These are phyloP conservation scores for Gymnocephalus cernua DNA, from an alignment of 2,113 vertebrate species.

Conservation along the genomic window DNA sequence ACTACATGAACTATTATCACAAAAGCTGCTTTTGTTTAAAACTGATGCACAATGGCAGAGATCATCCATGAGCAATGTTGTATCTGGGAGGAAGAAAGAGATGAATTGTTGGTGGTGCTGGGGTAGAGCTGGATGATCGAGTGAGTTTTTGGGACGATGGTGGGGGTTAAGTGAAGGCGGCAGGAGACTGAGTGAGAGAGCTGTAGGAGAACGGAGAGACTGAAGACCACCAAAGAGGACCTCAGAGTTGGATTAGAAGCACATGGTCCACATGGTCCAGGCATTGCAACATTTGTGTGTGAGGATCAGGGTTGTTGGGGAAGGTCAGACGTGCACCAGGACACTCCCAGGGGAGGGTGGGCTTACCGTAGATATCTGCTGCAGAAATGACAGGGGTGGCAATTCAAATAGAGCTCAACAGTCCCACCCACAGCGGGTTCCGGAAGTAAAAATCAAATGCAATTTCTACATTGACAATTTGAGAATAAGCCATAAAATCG, in stretches of 20 bases:
- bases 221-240: conserved; percentile 55
- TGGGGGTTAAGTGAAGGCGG: not conserved
- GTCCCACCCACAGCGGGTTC: no score
- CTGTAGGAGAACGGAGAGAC: conserved; percentile 1
- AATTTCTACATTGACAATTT: no score
- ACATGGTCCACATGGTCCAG: conserved; percentile 51
- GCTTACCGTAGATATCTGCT: conserved; percentile 1
- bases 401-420: no score
- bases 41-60: not conserved
- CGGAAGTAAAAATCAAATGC: no score
- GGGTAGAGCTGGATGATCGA: not conserved
- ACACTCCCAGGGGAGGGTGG: conserved; percentile 1
- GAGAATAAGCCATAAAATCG: no score
- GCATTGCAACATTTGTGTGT: conserved; percentile 46
- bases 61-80: not conserved
- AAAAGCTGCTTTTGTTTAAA: not conserved
- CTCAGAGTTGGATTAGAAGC: conserved; percentile 54
- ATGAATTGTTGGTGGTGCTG: not conserved
- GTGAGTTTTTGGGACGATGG: not conserved
- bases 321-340: conserved; percentile 19
- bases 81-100: not conserved
- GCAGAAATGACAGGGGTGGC: conserved; percentile 2
- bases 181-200: conserved; percentile 4
- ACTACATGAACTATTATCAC: not conserved
- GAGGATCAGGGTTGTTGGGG: conserved; percentile 5